Evolutionary conservation across 2,797 vertebrate species (phyloP), one percentile per base, ranked within the genome.

Genomic region (Coregonus sp.): DNA sequence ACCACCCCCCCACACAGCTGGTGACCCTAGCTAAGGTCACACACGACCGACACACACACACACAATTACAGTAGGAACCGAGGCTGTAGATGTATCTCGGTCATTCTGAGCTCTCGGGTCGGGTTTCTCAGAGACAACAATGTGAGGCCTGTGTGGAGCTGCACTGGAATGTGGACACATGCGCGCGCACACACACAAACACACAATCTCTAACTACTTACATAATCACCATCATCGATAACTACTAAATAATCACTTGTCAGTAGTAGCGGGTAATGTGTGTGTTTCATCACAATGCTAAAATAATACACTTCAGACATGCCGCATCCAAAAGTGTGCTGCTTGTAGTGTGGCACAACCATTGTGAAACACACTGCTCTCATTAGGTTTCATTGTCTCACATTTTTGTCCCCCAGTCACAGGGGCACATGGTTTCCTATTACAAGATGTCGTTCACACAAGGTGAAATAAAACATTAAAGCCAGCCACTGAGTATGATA

Each of bases 401-500:
- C 71, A 7, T 71, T 59, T 72, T 68, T 16, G 20, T 0, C 75
- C 2, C 75, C 16, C 47, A 50, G 20, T 50, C 75, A 51, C 61
- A 54, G 35, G 68, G 72, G 73, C 52, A 67, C 69, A 73, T 71
- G 84, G 52, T 68, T 75, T 82, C 81, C 85, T 80, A 50, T 4
- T n/a, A 81, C 78, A 82, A 74, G 20, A 29, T 70, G 29, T 29
- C n/a, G 61, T 78, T 81, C 72, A n/a, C 59, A 86, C 86, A 79
- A 76, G 81, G 82, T 78, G 75, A 79, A 79, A 89, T 89, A 89
- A 92, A 91, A 89, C 89, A 91, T 92, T 92, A 92, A 56, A 81
- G 70, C 73, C 37, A 37, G 81, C 5, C 18, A 20, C n/a, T 65
- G 73, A 77, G 76, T 81, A 80, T 80, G 82, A 89, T 87, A 87